phyloP scores from a whole-genome alignment of 2,797 vertebrate species.

The Pseudochirops cupreus region DNA sequence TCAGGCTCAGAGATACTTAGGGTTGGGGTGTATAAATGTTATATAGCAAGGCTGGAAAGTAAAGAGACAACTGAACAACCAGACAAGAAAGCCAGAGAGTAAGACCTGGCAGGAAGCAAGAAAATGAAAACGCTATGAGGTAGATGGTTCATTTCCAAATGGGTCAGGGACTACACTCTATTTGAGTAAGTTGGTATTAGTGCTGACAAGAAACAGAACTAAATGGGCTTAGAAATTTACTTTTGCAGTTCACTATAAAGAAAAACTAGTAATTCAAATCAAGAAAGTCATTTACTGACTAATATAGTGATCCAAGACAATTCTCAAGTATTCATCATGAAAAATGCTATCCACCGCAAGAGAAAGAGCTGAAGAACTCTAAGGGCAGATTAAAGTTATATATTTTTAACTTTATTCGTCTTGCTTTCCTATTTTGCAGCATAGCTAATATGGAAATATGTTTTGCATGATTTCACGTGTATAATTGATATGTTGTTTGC shows the following conservation, averaged over 20 bases:
- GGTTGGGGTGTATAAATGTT: not conserved
- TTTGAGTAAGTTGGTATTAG: not conserved
- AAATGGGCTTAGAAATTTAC: not conserved
- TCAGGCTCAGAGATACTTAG: not conserved
- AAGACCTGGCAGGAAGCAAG: not conserved
- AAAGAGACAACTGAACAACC: conserved; percentile 9
- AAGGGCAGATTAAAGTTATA: not conserved
- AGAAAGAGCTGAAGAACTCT: not conserved
- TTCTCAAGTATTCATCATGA: not conserved
- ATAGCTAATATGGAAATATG: not conserved
- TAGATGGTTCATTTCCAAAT: not conserved
- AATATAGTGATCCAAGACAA: not conserved
- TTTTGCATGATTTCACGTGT: not conserved
- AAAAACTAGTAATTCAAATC: not conserved
- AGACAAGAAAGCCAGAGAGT: not conserved
- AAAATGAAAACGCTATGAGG: not conserved
- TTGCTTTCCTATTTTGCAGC: not conserved
- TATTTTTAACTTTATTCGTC: not conserved
- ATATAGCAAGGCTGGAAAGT: not conserved
- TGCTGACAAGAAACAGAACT: not conserved
- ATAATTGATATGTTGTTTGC: not conserved
- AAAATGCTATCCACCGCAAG: not conserved
- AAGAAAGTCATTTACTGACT: not conserved
- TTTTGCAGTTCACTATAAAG: conserved; percentile 9
- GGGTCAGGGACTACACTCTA: not conserved